phyloP scores from a whole-genome alignment of 2,888 invertebrate genomes.

The Cantharis lateralis region DNA sequence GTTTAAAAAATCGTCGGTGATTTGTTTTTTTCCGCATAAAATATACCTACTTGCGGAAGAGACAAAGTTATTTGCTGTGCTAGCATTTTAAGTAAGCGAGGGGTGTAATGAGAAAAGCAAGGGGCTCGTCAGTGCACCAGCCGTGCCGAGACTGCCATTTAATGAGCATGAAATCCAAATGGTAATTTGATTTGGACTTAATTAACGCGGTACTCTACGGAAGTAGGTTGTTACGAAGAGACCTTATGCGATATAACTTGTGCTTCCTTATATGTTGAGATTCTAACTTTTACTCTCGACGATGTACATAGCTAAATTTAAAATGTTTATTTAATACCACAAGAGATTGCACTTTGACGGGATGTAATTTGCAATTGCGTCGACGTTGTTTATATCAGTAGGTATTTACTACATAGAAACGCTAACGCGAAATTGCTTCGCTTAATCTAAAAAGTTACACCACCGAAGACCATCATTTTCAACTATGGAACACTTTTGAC shows the following conservation, averaged over 20 bases:
- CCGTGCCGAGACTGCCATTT: slow-evolving; percentile 50
- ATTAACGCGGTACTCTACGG: slow-evolving; percentile 49
- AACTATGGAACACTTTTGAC: slow-evolving; percentile 4
- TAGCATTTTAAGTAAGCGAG: slow-evolving; percentile 23
- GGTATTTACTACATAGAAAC: slow-evolving; percentile 15
- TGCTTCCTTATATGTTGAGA: slow-evolving; percentile 13
- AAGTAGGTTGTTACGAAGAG: slow-evolving; percentile 30
- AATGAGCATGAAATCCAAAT: slow-evolving; percentile 58
- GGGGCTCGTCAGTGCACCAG: slow-evolving; percentile 43
- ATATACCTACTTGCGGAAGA: slow-evolving; percentile 17
- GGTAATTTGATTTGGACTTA: slow-evolving; percentile 57
- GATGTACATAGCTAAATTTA: slow-evolving; percentile 7
- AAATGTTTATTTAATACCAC: slow-evolving; percentile 15
- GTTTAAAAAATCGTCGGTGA: not conserved
- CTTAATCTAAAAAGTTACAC: slow-evolving; percentile 29
- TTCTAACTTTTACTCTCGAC: slow-evolving; percentile 9
- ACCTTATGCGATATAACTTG: slow-evolving; percentile 26
- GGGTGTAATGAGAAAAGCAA: slow-evolving; percentile 39
- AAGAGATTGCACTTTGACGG: slow-evolving; percentile 17
- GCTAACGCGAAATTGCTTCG: slow-evolving; percentile 17
- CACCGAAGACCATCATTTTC: slow-evolving; percentile 18
- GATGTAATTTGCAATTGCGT: slow-evolving; percentile 24
- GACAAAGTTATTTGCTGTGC: slow-evolving; percentile 31
- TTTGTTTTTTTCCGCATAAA: slow-evolving; percentile 11
- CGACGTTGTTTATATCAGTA: slow-evolving; percentile 16